phyloP scores from a whole-genome alignment of 2,888 invertebrate genomes.

The Arge pagana region DNA sequence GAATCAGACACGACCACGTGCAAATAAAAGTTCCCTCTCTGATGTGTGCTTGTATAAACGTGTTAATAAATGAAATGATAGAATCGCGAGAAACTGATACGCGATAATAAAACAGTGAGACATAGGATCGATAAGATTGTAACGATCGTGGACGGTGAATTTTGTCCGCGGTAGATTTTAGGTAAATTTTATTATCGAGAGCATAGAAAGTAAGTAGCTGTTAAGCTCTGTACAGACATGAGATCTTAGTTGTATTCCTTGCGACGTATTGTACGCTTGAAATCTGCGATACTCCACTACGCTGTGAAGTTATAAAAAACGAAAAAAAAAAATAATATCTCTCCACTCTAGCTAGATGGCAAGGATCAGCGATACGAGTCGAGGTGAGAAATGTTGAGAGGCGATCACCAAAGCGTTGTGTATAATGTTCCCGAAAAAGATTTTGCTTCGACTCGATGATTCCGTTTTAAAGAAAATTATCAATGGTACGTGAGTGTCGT shows the following conservation, averaged over 20 bases:
- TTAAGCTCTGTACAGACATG: constrained; percentile 25
- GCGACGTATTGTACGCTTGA: constrained; percentile 26
- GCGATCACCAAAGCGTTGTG: not conserved
- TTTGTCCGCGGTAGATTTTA: constrained; percentile 12
- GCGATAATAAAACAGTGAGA: constrained; percentile 17
- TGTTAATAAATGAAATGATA: constrained; percentile 1
- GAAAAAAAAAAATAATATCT: constrained; percentile 39
- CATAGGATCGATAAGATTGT: constrained; percentile 17
- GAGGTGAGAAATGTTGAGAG: constrained; percentile 11
- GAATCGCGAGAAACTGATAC: constrained; percentile 17
- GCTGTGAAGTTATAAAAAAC: constrained; percentile 25
- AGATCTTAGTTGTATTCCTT: constrained; percentile 21
- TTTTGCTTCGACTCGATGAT: constrained; percentile 15
- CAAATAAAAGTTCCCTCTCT: constrained; percentile 5
- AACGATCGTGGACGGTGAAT: constrained; percentile 16
- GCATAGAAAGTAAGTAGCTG: constrained; percentile 15
- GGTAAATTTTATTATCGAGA: constrained; percentile 19
- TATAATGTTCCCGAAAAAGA: constrained; percentile 9
- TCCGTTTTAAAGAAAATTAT: constrained; percentile 10
- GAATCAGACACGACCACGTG: constrained; percentile 11
- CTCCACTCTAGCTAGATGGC: constrained; percentile 38
- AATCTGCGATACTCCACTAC: constrained; percentile 34
- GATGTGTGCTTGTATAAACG: constrained; percentile 16
- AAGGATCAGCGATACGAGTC: constrained; percentile 15
- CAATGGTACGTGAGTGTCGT: constrained; percentile 18